A percentile compares a stretch with the other conserved stretches of the same genome.
Evolutionary conservation across 2,113 vertebrate genomes (phyloP).

Genomic region (Plecotus auritus): DNA sequence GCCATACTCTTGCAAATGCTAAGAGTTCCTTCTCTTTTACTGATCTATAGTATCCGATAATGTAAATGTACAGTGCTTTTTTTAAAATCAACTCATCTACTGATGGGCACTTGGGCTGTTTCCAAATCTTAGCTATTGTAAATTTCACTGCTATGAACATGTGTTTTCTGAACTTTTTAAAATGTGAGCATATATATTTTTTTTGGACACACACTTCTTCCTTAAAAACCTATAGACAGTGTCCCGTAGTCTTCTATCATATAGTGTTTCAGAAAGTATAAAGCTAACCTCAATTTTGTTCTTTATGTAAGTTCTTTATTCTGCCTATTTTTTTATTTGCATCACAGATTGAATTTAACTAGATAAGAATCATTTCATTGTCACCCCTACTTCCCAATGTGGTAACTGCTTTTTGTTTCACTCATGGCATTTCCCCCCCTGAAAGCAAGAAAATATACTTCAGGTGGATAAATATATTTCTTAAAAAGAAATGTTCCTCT

Average conservation of each 20-base stretch:
- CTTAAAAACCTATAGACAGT: not conserved
- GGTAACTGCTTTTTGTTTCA: not conserved
- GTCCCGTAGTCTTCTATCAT: not conserved
- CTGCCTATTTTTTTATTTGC: not conserved
- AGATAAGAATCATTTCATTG: not conserved
- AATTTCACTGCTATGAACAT: not conserved
- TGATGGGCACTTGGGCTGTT: too few relatives aligned
- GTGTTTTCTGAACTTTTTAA: not conserved
- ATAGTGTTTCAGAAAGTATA: not conserved
- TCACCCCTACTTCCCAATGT: not conserved
- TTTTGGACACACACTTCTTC: not conserved
- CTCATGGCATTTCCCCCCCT: not conserved
- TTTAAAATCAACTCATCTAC: too few relatives aligned
- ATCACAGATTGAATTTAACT: not conserved
- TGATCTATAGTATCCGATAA: too few relatives aligned
- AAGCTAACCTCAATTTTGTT: not conserved
- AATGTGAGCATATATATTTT: not conserved
- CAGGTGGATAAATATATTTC: not conserved
- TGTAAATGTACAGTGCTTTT: too few relatives aligned
- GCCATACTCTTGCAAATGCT: too few relatives aligned
- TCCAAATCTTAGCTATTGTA: too few relatives aligned
- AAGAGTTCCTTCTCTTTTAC: too few relatives aligned
- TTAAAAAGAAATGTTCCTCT: not conserved
- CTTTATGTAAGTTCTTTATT: not conserved
- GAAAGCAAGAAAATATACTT: not conserved